These are phyloP conservation scores for Dynastes grantii DNA, from an alignment of 2,888 invertebrate species.

Conservation along the genomic window DNA sequence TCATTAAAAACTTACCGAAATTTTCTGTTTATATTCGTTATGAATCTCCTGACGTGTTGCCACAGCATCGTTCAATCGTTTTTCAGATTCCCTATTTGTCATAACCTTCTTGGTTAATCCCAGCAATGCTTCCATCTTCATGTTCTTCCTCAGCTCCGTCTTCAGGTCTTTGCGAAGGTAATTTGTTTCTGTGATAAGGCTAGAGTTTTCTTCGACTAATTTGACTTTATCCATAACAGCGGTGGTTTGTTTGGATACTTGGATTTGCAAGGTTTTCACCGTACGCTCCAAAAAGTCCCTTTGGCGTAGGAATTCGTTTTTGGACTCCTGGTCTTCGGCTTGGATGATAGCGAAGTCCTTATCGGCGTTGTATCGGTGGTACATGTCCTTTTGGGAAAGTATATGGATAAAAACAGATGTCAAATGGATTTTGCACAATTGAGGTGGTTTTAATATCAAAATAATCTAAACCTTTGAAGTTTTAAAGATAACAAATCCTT, in stretches of 20 bases:
- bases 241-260: constrained; percentile 67
- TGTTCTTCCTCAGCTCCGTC: constrained; percentile 77
- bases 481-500: no score
- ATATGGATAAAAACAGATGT: constrained; percentile 11
- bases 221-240: constrained; percentile 67
- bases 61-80: constrained; percentile 77
- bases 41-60: constrained; percentile 76
- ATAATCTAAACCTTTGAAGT: no score
- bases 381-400: constrained; percentile 72
- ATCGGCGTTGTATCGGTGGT: constrained; percentile 82
- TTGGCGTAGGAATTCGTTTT: constrained; percentile 85
- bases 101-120: constrained; percentile 76
- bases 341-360: constrained; percentile 79
- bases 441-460: no score
- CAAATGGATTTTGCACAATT: not conserved
- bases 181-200: constrained; percentile 85
- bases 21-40: constrained; percentile 72
- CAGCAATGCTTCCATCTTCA: constrained; percentile 82
- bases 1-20: constrained; percentile 67
- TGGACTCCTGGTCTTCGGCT: constrained; percentile 80
- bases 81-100: constrained; percentile 76
- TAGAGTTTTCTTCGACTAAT: constrained; percentile 80
- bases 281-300: constrained; percentile 85
- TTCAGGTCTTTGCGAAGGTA: constrained; percentile 81
- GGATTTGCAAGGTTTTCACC: constrained; percentile 72